These are phyloP conservation scores for Urocynchramus pylzowi DNA, from an alignment of 2,113 vertebrate genomes.

Conservation along the genomic window DNA sequence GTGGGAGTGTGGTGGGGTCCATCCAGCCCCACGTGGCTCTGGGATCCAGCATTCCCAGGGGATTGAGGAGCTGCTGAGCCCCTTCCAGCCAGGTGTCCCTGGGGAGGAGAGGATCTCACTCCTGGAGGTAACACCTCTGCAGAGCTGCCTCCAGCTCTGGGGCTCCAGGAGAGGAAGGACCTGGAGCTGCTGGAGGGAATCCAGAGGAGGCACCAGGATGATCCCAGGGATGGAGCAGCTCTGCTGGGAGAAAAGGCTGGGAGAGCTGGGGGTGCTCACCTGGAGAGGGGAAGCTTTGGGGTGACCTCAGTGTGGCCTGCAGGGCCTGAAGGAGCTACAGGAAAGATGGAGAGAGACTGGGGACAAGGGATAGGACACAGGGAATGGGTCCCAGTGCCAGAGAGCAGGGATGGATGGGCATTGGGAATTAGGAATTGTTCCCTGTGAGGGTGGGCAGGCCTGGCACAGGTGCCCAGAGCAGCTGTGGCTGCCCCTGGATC, in stretches of 20 bases:
- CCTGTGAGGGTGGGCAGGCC: neutral
- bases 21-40: accelerated
- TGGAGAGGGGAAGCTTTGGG: neutral
- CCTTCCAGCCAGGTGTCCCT: neutral
- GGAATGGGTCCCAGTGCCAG: neutral
- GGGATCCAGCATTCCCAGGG: accelerated
- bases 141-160: neutral
- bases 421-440: neutral
- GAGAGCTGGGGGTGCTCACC: neutral
- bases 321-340: neutral
- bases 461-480: accelerated
- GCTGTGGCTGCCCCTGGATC: neutral
- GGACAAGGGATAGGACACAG: neutral
- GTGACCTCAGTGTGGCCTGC: accelerated
- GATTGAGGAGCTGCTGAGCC: neutral
- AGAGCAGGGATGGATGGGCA: accelerated
- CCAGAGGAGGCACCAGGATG: neutral
- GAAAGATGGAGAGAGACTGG: neutral
- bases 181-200: neutral
- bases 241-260: neutral
- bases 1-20: neutral
- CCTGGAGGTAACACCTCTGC: too few relatives aligned
- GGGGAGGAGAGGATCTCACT: neutral
- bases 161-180: neutral
- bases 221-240: neutral